Evolutionary conservation across 2,797 vertebrate genomes (phyloP), one percentile per base, ranked within the genome.

Genomic region (Poecilia velifera): DNA sequence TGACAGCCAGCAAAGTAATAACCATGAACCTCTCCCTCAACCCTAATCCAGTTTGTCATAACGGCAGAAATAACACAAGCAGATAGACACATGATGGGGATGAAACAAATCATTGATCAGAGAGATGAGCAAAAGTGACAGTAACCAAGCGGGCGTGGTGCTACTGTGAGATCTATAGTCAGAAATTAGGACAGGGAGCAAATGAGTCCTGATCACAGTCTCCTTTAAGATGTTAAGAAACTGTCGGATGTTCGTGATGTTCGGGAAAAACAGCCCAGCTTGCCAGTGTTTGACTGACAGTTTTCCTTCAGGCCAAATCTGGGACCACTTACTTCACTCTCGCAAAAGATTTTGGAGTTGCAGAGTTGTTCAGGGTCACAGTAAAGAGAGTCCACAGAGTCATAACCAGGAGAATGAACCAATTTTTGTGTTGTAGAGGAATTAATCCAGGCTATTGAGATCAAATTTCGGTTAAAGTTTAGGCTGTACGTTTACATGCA

Each of bases 261-360:
- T 77, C 77, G 6, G 2, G 9, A 84, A 85, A 85, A 22, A 5
- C 76, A 64, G 57, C 82, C 77, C 72, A 49, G 79, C 86, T 91
- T 93, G 84, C 87, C 90, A 89, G 85, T 59, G 75, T 1, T 8
- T 94, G 92, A 94, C 82, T 92, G 94, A 92, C 93, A 94, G 80
- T 66, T 90, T 87, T 84, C 84, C 90, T 90, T 90, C 1, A 88
- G 91, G 91, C 88, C 77, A 88, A 91, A 93, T 93, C 92, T 94
- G 93, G 93, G 93, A 91, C 28, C 86, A 93, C 84, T 94, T 93
- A 93, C 64, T 80, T 91, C 76, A 81, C 80, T 88, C 83, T 86
- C 80, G 86, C 82, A 89, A 76, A 76, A 84, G 83, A 74, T 77
- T 90, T 90, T 74, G 76, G 78, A 31, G 31, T 31, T 82, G 81